phyloP scores from a whole-genome alignment of 2,797 vertebrate genomes.

The Clarias pachynema region DNA sequence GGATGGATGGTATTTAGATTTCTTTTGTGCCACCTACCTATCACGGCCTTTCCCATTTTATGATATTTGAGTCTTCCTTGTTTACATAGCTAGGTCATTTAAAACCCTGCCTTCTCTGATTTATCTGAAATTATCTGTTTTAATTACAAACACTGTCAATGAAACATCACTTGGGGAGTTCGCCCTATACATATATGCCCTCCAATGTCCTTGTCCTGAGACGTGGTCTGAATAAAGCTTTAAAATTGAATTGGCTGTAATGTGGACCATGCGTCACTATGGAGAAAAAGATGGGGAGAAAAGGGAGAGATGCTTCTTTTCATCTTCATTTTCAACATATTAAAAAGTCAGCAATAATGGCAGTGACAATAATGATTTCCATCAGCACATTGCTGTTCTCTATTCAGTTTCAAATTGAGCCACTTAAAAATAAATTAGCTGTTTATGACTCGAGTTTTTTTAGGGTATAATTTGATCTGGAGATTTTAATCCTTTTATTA shows the following conservation, averaged over 20 bases:
- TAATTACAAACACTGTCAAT: conserved; percentile 1
- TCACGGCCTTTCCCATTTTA: neutral
- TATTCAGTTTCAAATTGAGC: conserved; percentile 56
- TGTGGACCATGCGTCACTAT: conserved; percentile 45
- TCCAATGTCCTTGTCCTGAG: conserved; percentile 48
- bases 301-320: conserved; percentile 31
- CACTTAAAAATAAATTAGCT: conserved; percentile 48
- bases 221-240: conserved; percentile 47
- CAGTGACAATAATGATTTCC: conserved; percentile 50
- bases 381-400: neutral
- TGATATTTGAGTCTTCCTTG: neutral
- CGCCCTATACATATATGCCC: conserved; percentile 33
- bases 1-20: conserved; percentile 29
- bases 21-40: neutral
- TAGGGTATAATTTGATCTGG: conserved; percentile 15
- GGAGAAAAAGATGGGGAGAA: conserved; percentile 35
- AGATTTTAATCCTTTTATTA: conserved; percentile 42
- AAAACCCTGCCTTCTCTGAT: neutral
- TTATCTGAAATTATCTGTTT: conserved; percentile 11
- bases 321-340: conserved; percentile 38
- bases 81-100: conserved; percentile 10
- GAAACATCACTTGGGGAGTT: neutral
- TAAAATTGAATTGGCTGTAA: conserved; percentile 44
- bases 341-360: conserved; percentile 45
- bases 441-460: conserved; percentile 30